Evolutionary conservation across 2,113 vertebrate genomes (phyloP), one percentile per base, ranked within the genome.

Genomic region (Eublepharis macularius): DNA sequence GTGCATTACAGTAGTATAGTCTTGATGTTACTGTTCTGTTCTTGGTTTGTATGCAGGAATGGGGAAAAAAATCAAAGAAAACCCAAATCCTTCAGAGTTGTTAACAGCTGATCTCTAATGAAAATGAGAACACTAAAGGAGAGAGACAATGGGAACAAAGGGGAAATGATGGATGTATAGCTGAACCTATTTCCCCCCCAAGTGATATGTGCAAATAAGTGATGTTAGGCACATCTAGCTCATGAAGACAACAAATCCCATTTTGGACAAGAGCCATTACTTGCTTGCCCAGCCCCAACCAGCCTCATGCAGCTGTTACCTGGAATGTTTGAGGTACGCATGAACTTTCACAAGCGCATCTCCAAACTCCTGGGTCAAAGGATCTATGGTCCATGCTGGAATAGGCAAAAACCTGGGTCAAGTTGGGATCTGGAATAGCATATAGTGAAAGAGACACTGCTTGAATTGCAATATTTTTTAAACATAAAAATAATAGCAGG

Each of bases 31-130:
- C n/a, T n/a, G n/a, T n/a, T 49, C 51, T 84, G 69, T 91, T 87
- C 78, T 47, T 66, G 16, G 32, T 80, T 29, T 45, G 57, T 90
- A 49, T 82, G 39, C 26, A 43, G 24, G 87, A 92, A 0, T 79
- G 86, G 24, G 80, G 86, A 91, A 76, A 51, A 90, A 93, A 92
- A 89, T 39, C 43, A 80, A 45, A 41, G 17, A 80, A 47, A 68
- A 12, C 41, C 7, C 78, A 3, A 63, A 63, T 70, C 69, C 34
- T 13, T 36, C 81, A 89, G 83, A 92, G 86, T 84, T 89, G 86
- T 92, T 92, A 92, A 85, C 91, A 94, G 91, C 88, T 94, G 90
- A 90, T 94, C 92, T 86, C 74, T 92, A 93, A 92, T 89, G 86
- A 72, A 29, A 72, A 82, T 39, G 88, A 0, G 2, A 92, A 89